Conservation (phyloP, 2,888 invertebrate genomes). For the Polydrusus cervinus region DNA sequence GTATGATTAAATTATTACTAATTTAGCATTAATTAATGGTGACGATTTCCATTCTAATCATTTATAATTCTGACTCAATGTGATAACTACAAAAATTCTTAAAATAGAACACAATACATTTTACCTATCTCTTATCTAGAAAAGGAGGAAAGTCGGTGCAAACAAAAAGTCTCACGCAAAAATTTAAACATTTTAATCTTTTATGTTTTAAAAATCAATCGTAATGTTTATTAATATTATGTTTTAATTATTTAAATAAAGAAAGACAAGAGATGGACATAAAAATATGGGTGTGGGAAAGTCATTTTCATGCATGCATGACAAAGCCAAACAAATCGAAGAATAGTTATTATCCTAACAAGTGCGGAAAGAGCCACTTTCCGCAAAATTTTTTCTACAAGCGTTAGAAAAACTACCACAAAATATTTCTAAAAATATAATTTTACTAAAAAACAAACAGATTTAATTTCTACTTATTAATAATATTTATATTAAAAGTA, state of each 20-base stretch:
- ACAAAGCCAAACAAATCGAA: too few relatives aligned
- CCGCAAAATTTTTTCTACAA: too few relatives aligned
- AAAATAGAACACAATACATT: constrained; percentile 36
- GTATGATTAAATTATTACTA: not conserved
- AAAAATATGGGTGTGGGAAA: too few relatives aligned
- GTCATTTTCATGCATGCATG: too few relatives aligned
- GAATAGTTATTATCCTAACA: too few relatives aligned
- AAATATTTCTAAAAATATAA: too few relatives aligned
- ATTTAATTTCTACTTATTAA: too few relatives aligned
- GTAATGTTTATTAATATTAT: not conserved
- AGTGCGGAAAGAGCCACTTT: too few relatives aligned
- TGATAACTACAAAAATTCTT: constrained; percentile 23
- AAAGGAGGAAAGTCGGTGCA: not conserved
- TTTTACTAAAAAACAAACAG: too few relatives aligned
- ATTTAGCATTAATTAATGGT: not conserved
- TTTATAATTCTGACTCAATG: constrained; percentile 12
- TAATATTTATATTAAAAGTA: too few relatives aligned
- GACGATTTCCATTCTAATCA: constrained; percentile 4
- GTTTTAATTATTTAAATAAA: not conserved
- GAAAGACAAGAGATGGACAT: not conserved
- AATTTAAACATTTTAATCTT: constrained; percentile 7
- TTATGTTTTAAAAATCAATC: not conserved
- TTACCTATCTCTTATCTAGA: constrained; percentile 16
- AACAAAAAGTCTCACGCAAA: not conserved
- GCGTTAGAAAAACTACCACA: too few relatives aligned